phyloP scores from a whole-genome alignment of 2,113 vertebrate species.

The Choloepus hoffmanni region DNA sequence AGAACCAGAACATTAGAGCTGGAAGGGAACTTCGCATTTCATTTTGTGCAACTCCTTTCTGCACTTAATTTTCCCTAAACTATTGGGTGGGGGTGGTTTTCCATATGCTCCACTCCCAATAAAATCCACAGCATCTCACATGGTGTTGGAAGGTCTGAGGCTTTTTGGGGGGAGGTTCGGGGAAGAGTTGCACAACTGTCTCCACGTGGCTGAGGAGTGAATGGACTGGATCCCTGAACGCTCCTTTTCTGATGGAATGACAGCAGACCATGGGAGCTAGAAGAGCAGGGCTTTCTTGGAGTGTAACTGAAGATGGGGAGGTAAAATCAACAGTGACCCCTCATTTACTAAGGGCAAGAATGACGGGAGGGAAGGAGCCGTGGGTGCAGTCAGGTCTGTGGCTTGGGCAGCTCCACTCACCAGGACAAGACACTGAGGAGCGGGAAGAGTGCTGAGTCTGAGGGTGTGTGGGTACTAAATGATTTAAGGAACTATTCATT shows the following conservation, averaged over 20 bases:
- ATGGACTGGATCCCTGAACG: neutral
- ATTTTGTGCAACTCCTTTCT: neutral
- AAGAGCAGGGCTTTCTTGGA: neutral
- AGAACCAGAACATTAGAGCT: neutral
- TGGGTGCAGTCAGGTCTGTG: no score
- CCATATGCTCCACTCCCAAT: neutral
- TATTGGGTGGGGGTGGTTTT: neutral
- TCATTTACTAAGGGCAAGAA: neutral
- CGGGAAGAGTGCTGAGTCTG: neutral
- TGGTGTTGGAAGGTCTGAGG: neutral
- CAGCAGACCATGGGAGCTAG: neutral
- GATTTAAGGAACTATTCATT: neutral
- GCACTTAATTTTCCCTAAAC: neutral
- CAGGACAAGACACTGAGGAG: neutral
- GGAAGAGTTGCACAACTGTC: neutral
- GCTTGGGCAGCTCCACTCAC: neutral
- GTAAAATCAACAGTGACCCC: neutral
- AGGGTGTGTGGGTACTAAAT: neutral
- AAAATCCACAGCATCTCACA: neutral
- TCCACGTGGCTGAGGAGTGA: neutral
- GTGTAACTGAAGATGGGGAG: neutral
- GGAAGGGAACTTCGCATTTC: neutral
- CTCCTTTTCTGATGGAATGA: neutral
- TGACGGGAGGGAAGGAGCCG: neutral
- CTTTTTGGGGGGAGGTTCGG: neutral